These are phyloP conservation scores for Dendrocincla tyrannina DNA, from an alignment of 2,797 vertebrate species.

Conservation along the genomic window DNA sequence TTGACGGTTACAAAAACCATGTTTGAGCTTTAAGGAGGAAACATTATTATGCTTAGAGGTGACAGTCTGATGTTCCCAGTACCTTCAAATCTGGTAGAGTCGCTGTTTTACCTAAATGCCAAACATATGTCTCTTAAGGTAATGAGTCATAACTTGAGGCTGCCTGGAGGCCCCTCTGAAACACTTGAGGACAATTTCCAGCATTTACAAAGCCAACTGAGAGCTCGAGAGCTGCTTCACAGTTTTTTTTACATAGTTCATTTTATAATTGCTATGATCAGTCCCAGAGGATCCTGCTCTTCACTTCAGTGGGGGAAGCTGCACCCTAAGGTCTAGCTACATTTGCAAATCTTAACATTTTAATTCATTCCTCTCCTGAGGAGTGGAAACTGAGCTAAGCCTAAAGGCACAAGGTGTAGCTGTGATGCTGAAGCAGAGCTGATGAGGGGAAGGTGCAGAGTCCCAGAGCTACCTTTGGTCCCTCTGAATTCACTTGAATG, in stretches of 20 bases:
- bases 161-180: background rate
- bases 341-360: background rate
- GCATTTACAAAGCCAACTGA: background rate
- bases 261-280: background rate
- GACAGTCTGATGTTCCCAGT: background rate
- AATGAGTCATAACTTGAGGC: background rate
- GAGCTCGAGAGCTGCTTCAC: background rate
- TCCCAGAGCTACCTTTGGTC: background rate
- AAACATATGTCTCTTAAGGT: background rate
- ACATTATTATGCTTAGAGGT: background rate
- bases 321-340: background rate
- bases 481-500: constrained; percentile 11
- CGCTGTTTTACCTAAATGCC: background rate
- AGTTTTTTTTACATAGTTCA: background rate
- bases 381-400: background rate
- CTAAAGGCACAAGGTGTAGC: background rate
- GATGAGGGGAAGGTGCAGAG: background rate
- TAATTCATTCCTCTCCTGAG: background rate
- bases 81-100: background rate
- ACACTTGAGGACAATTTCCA: background rate
- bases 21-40: background rate
- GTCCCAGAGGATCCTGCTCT: background rate
- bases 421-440: constrained; percentile 4
- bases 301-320: background rate
- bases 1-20: background rate